Evolutionary conservation across 2,888 invertebrate genomes (phyloP).

Genomic region (Marronus borbonicus): DNA sequence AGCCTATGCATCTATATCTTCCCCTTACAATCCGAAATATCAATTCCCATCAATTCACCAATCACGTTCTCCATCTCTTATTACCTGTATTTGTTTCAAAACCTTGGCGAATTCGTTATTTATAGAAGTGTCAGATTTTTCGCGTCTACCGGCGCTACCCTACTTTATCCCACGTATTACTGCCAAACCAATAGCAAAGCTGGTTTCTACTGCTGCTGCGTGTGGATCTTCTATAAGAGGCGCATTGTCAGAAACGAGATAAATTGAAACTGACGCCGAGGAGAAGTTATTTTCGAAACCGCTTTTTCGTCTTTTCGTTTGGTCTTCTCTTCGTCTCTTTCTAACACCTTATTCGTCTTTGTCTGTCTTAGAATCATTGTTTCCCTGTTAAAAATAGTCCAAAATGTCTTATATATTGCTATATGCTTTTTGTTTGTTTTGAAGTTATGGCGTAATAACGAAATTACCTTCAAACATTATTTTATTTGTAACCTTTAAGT

Average conservation of each 20-base stretch:
- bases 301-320: neutral
- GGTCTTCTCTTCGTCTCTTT: constrained; percentile 5
- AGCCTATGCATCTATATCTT: neutral
- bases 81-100: constrained; percentile 17
- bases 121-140: constrained; percentile 33
- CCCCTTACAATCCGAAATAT: neutral
- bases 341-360: neutral
- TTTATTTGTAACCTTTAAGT: too few species aligned
- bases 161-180: constrained; percentile 4
- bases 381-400: too few species aligned
- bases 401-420: too few species aligned
- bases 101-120: constrained; percentile 23
- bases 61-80: constrained; percentile 1
- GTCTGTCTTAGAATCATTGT: too few species aligned
- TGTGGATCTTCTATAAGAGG: too few species aligned
- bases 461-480: too few species aligned
- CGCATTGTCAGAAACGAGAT: constrained; percentile 26
- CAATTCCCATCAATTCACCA: constrained; percentile 8
- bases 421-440: too few species aligned
- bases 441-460: too few species aligned
- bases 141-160: neutral
- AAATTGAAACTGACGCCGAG: constrained; percentile 32
- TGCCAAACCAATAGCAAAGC: neutral
- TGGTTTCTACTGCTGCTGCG: too few species aligned
- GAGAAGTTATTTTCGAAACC: constrained; percentile 25